Conservation (phyloP, 2,797 vertebrate species). For the Liasis olivaceus region DNA sequence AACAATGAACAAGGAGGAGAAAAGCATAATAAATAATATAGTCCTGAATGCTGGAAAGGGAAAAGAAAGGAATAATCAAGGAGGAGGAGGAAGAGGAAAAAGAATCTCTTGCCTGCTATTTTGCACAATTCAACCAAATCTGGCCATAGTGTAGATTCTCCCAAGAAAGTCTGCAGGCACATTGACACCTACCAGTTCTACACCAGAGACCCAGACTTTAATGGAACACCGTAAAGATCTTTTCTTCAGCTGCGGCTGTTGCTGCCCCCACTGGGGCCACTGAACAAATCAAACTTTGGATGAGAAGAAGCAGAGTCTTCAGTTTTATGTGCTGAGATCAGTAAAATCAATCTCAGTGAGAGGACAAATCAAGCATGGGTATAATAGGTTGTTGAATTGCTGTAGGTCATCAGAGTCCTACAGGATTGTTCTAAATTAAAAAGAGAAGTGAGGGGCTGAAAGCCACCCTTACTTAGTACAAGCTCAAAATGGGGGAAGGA, state of each 20-base stretch:
- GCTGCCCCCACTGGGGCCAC: background rate
- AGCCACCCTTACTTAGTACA: constrained; percentile 27
- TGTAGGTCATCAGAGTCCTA: constrained; percentile 38
- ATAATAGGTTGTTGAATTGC: constrained; percentile 41
- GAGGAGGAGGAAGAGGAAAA: background rate
- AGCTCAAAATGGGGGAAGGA: background rate
- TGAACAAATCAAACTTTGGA: constrained; percentile 16
- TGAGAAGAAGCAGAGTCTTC: constrained; percentile 35
- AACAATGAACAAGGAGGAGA: background rate
- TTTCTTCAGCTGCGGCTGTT: background rate
- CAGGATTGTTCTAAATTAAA: constrained; percentile 48
- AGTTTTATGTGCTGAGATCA: constrained; percentile 53
- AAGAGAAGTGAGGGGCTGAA: constrained; percentile 43
- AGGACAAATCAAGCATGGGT: constrained; percentile 44
- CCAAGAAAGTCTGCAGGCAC: too few relatives aligned
- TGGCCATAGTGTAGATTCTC: background rate
- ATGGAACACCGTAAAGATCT: background rate
- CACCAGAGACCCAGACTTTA: background rate
- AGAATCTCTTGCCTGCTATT: background rate
- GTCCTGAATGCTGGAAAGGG: too few relatives aligned
- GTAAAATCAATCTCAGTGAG: constrained; percentile 49
- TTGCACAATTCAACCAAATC: background rate
- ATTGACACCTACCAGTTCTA: background rate
- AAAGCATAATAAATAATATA: background rate
- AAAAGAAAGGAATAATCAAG: background rate